A percentile compares a stretch with the other conserved stretches of the same genome.
phyloP scores from a whole-genome alignment of 2,797 vertebrate species.

The Dendrocincla fuliginosa region DNA sequence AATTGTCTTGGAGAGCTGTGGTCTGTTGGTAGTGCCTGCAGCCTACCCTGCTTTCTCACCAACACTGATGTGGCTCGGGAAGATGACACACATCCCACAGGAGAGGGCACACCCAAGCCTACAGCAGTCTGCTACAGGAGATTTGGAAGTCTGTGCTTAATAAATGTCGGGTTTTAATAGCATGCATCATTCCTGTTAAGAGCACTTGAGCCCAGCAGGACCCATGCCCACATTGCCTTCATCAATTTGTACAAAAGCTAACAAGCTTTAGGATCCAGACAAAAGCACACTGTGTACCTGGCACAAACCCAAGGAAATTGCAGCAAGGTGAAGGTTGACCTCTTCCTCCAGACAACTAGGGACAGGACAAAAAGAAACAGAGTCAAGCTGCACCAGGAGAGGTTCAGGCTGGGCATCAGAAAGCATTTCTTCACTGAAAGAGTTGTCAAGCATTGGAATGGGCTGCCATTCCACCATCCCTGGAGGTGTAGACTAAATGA shows the following conservation, averaged over 20 bases:
- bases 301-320: not conserved
- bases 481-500: not conserved
- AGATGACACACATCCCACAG: accelerated
- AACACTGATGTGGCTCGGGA: not conserved
- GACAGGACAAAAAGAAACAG: not conserved
- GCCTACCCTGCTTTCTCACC: not conserved
- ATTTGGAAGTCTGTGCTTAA: not conserved
- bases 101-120: not conserved
- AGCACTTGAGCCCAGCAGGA: not conserved
- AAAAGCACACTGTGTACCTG: not conserved
- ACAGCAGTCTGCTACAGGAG: not conserved
- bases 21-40: not conserved
- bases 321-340: not conserved
- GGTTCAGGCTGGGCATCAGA: not conserved
- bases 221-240: not conserved
- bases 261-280: not conserved
- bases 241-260: not conserved
- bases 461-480: no score
- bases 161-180: not conserved
- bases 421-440: not conserved
- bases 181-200: not conserved
- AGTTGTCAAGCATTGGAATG: not conserved
- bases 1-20: not conserved
- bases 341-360: not conserved
- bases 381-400: not conserved